Conservation (phyloP, 1,140 invertebrate genomes). For the Acromyrmex charruanus region DNA sequence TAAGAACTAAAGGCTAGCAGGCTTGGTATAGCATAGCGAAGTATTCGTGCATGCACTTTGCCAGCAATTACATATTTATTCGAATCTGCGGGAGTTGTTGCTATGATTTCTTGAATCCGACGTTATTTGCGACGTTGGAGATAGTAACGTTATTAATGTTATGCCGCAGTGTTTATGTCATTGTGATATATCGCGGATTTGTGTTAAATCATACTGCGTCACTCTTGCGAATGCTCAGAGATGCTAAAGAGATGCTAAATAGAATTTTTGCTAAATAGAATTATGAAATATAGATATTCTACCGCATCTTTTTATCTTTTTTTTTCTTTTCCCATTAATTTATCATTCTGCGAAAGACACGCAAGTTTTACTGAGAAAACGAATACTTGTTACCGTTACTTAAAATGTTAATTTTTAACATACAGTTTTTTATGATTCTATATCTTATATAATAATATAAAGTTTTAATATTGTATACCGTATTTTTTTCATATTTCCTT, state of each 20-base stretch:
- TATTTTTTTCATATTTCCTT: not conserved
- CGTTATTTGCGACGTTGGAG: constrained; percentile 1
- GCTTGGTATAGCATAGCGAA: not conserved
- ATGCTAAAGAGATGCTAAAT: not conserved
- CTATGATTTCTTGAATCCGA: constrained; percentile 4
- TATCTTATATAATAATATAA: too few species aligned
- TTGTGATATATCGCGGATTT: not conserved
- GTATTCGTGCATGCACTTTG: constrained; percentile 5
- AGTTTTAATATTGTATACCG: too few species aligned
- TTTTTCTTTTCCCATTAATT: not conserved
- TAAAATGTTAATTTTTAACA: not conserved
- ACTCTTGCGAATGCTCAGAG: not conserved
- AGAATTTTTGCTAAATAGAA: not conserved
- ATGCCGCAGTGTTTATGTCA: not conserved
- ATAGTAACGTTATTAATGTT: not conserved
- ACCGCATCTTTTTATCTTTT: not conserved
- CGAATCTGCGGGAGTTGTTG: not conserved
- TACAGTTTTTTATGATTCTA: not conserved
- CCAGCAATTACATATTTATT: constrained; percentile 36
- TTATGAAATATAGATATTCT: not conserved
- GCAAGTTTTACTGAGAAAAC: not conserved
- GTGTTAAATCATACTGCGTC: not conserved
- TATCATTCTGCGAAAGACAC: not conserved
- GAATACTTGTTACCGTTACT: not conserved
- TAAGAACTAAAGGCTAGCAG: constrained; percentile 25